A percentile compares a stretch with the other conserved stretches of the same genome.
Conservation (phyloP, 1,140 invertebrate species). For the Drosophila littoralis region DNA sequence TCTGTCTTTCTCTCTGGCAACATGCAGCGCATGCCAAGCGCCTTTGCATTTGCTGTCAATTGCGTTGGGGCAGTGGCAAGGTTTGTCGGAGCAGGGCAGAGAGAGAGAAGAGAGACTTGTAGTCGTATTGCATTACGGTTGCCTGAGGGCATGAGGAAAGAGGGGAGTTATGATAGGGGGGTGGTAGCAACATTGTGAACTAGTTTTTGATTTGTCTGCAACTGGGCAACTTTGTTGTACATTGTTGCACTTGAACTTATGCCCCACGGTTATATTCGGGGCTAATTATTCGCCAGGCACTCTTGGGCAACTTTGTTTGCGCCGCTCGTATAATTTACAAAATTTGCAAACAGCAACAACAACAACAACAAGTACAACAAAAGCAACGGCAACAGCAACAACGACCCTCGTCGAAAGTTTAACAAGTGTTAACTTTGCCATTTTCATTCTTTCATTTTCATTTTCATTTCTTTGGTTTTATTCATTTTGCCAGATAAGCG, state of each 20-base stretch:
- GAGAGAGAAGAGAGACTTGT: constrained; percentile 2
- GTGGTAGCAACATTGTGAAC: constrained; percentile 57
- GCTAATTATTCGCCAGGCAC: constrained; percentile 80
- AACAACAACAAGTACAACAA: constrained; percentile 34
- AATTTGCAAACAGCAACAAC: constrained; percentile 46
- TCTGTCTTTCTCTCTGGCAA: constrained; percentile 9
- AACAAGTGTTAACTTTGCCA: constrained; percentile 83
- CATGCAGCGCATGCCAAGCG: constrained; percentile 77
- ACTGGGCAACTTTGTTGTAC: constrained; percentile 67
- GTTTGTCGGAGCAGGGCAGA: background rate
- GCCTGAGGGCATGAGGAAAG: background rate
- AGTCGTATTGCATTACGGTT: constrained; percentile 61
- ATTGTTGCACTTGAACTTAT: constrained; percentile 82
- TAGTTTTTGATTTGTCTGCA: constrained; percentile 70
- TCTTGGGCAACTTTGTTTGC: constrained; percentile 75
- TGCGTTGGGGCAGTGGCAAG: constrained; percentile 42
- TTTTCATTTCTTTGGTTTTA: constrained; percentile 73
- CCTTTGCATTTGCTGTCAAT: constrained; percentile 80
- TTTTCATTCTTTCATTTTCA: constrained; percentile 77
- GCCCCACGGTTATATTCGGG: constrained; percentile 75
- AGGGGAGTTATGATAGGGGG: background rate
- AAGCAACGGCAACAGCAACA: constrained; percentile 13
- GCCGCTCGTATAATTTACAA: constrained; percentile 71
- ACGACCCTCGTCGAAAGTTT: constrained; percentile 75
- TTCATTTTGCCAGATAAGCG: constrained; percentile 76